Percentiles rank a stretch among this genome's conserved stretches.
Conservation (phyloP, 2,888 invertebrate species). For the Fabriciana adippe region DNA sequence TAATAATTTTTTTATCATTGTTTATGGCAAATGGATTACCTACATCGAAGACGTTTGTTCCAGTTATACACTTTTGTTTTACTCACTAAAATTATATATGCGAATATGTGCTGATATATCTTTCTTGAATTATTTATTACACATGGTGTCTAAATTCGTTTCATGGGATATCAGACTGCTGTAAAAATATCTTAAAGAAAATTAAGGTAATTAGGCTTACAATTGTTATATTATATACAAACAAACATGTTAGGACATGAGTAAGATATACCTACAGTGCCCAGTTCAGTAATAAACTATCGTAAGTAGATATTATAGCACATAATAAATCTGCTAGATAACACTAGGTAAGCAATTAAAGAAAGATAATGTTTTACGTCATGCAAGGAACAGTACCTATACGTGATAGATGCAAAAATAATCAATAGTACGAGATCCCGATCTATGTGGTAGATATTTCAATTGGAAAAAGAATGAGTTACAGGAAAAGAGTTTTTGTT, state of each 20-base stretch:
- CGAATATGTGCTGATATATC: background rate
- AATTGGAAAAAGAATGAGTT: too few species aligned
- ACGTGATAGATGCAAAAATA: constrained; percentile 4
- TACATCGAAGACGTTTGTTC: constrained; percentile 71
- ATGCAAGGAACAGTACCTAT: background rate
- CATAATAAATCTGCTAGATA: constrained; percentile 20
- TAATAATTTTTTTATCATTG: constrained; percentile 30
- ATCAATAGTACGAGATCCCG: too few species aligned
- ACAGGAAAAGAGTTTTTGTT: too few species aligned
- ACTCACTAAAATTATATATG: background rate
- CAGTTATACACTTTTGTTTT: constrained; percentile 48
- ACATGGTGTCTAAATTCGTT: background rate
- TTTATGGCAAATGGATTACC: constrained; percentile 57
- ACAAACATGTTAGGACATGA: too few species aligned
- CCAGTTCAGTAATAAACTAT: constrained; percentile 7
- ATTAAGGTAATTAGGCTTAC: too few species aligned
- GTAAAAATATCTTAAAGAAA: too few species aligned
- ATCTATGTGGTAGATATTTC: too few species aligned
- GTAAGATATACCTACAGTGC: background rate
- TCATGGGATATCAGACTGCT: too few species aligned
- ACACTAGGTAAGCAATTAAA: constrained; percentile 17
- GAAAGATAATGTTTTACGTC: constrained; percentile 14
- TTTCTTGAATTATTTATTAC: background rate
- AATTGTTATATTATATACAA: too few species aligned
- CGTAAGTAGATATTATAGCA: constrained; percentile 13